Conservation (phyloP, 2,113 vertebrate species). For the Tiliqua scincoides region DNA sequence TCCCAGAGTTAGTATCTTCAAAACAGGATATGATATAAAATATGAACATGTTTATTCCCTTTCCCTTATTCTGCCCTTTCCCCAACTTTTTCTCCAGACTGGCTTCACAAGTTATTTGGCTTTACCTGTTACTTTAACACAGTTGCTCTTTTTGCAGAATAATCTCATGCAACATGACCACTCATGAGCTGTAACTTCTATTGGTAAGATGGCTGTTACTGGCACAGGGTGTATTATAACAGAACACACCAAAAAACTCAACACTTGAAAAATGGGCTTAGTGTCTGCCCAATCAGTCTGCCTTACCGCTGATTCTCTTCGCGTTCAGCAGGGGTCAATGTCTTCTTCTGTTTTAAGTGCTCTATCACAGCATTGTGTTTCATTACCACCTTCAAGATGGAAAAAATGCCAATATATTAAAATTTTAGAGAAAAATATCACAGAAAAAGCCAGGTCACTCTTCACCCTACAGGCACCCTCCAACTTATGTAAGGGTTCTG, state of each 20-base stretch:
- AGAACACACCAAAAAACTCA: neutral
- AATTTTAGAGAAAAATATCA: conserved; percentile 6
- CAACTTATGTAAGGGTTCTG: no score
- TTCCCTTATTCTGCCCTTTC: neutral
- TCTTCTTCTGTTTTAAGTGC: conserved; percentile 94
- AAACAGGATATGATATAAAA: neutral
- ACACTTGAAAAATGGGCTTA: neutral
- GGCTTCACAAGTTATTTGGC: neutral
- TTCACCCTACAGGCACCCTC: neutral
- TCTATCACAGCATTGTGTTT: conserved; percentile 94
- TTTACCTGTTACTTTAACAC: neutral
- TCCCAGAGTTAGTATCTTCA: neutral
- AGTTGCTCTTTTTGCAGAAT: neutral
- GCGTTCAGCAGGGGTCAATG: conserved; percentile 89
- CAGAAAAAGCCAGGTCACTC: conserved; percentile 29
- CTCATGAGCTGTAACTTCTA: neutral
- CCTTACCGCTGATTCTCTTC: conserved; percentile 96
- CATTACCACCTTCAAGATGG: conserved; percentile 81
- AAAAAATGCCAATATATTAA: conserved; percentile 63
- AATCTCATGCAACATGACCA: neutral
- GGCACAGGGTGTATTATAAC: neutral
- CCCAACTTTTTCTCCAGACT: neutral
- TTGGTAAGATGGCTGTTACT: neutral
- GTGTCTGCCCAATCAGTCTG: neutral
- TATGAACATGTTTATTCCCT: neutral